Conservation (phyloP, 2,797 vertebrate species). For the Lophotriccus pileatus region DNA sequence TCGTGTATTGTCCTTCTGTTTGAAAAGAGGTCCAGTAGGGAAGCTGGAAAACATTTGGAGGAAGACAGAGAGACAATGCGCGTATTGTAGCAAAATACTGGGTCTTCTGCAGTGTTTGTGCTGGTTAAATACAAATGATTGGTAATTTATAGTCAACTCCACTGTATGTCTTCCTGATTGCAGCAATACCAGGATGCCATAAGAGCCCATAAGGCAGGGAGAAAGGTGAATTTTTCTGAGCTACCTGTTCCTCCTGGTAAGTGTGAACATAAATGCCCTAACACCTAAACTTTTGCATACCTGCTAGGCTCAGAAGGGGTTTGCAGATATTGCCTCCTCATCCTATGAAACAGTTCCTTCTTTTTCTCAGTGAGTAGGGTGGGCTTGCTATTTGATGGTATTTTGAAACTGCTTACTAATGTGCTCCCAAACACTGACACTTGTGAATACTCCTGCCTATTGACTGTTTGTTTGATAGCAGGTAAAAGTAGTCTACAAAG, state of each 20-base stretch:
- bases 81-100: not conserved
- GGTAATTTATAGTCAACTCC: not conserved
- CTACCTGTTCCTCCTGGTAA: slow-evolving; percentile 92
- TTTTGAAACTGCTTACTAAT: not conserved
- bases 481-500: not conserved
- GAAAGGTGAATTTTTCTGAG: slow-evolving; percentile 86
- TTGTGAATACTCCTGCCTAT: not conserved
- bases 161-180: not conserved
- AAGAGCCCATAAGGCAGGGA: slow-evolving; percentile 87
- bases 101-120: not conserved
- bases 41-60: not conserved
- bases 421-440: not conserved
- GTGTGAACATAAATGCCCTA: not conserved
- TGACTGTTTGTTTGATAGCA: not conserved
- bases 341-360: not conserved
- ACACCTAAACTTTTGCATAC: not conserved
- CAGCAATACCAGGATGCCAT: slow-evolving; percentile 98
- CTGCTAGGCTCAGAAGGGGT: not conserved
- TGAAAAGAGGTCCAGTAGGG: not conserved
- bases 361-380: not conserved
- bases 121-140: not conserved
- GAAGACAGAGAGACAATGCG: not conserved
- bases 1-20: not conserved
- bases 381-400: not conserved
- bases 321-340: not conserved